Conservation (phyloP, 2,888 invertebrate genomes). For the Orchesellides sinensis region DNA sequence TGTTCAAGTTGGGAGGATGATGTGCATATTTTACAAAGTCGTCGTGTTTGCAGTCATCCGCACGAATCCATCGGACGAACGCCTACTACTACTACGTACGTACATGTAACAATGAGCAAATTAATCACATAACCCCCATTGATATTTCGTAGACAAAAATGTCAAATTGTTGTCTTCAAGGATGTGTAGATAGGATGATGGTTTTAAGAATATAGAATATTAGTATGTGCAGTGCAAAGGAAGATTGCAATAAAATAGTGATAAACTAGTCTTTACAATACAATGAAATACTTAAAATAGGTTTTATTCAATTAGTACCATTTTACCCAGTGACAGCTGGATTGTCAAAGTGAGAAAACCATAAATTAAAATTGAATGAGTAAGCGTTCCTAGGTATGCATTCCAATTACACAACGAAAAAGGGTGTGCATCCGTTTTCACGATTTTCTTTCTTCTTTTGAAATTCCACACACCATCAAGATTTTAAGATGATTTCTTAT, state of each 20-base stretch:
- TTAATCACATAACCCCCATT: conserved; percentile 40
- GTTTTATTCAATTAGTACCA: conserved; percentile 19
- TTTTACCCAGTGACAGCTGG: conserved; percentile 42
- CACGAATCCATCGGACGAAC: too few species aligned
- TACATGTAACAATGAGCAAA: conserved; percentile 36
- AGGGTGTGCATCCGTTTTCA: conserved; percentile 1
- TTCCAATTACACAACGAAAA: too few species aligned
- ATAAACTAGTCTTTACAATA: background rate
- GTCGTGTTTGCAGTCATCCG: too few species aligned
- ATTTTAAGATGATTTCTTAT: conserved; percentile 42
- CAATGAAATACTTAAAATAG: background rate
- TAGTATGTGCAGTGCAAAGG: background rate
- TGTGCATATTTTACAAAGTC: background rate
- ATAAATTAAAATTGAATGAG: conserved; percentile 41
- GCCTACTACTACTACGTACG: too few species aligned
- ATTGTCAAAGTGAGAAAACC: conserved; percentile 35
- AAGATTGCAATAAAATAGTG: background rate
- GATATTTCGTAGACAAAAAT: conserved; percentile 11
- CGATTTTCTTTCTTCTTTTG: conserved; percentile 9
- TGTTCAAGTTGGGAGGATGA: background rate
- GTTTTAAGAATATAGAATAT: background rate
- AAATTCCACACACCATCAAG: conserved; percentile 5
- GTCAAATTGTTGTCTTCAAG: background rate
- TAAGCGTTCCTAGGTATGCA: too few species aligned
- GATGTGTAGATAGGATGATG: background rate